A percentile compares a stretch with the other conserved stretches of the same genome.
Evolutionary conservation across 1,140 invertebrate species (phyloP).

Genomic region (Eueides isabella): DNA sequence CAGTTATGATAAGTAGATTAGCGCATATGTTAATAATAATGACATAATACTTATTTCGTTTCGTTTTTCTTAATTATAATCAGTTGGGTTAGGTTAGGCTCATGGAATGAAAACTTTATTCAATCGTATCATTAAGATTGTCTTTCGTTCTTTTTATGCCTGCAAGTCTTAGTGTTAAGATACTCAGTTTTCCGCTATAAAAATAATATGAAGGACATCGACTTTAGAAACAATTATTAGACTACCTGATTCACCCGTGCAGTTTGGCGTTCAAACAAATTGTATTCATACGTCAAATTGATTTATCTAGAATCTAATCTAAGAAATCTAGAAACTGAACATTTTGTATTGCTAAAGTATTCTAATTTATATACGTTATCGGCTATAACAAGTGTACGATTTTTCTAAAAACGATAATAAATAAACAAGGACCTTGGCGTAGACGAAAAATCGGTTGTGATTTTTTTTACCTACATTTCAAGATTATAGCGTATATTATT

Average conservation of each 20-base stretch:
- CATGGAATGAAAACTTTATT: too few relatives aligned
- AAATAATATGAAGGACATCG: not conserved
- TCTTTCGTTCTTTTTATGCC: too few relatives aligned
- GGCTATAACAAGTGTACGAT: not conserved
- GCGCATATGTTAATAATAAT: too few relatives aligned
- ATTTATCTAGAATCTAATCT: not conserved
- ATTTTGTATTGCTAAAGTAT: conserved; percentile 4
- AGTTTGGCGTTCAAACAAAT: not conserved
- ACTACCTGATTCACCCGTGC: not conserved
- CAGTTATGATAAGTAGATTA: too few relatives aligned
- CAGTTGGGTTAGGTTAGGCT: too few relatives aligned
- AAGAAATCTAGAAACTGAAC: conserved; percentile 2
- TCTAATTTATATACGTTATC: not conserved
- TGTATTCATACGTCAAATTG: not conserved
- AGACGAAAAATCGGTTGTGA: conserved; percentile 9
- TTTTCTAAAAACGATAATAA: not conserved
- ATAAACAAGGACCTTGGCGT: conserved; percentile 31
- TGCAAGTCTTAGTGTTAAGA: too few relatives aligned
- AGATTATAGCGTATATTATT: conserved; percentile 30
- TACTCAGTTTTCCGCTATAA: not conserved
- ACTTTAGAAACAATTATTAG: conserved; percentile 2
- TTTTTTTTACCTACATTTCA: conserved; percentile 30
- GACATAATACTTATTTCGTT: too few relatives aligned
- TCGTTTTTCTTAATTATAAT: too few relatives aligned
- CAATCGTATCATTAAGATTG: too few relatives aligned